Evolutionary conservation across 2,888 invertebrate species (phyloP).

Genomic region (Torymus auratus): DNA sequence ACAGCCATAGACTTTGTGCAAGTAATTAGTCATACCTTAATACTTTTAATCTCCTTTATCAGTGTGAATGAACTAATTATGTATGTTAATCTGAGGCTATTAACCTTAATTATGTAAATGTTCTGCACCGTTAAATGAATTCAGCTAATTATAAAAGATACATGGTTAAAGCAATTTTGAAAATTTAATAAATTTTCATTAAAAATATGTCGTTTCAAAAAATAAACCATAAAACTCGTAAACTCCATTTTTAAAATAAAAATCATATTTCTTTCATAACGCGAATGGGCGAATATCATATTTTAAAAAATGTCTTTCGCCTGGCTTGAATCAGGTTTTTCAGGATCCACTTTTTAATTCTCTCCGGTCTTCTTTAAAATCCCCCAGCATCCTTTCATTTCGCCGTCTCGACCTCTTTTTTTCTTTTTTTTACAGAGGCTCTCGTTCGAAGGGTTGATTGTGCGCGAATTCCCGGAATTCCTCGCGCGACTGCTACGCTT

Average conservation of each 20-base stretch:
- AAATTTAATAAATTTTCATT: too few relatives aligned
- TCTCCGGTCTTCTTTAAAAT: neutral
- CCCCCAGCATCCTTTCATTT: neutral
- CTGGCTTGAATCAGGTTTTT: neutral
- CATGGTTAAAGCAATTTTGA: too few relatives aligned
- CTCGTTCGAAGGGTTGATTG: slow-evolving; percentile 46
- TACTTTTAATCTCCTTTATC: neutral
- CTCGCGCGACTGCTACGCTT: slow-evolving; percentile 33
- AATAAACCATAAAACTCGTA: too few relatives aligned
- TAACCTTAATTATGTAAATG: slow-evolving; percentile 26
- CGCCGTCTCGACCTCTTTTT: neutral
- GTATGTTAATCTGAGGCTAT: slow-evolving; percentile 8
- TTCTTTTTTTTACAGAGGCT: slow-evolving; percentile 17
- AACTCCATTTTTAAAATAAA: too few relatives aligned
- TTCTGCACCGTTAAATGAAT: too few relatives aligned
- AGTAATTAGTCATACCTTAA: too few relatives aligned
- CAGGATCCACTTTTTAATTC: neutral
- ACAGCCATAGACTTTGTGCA: too few relatives aligned
- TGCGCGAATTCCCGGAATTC: slow-evolving; percentile 28
- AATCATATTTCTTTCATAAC: too few relatives aligned
- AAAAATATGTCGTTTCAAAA: too few relatives aligned
- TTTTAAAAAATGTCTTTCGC: neutral
- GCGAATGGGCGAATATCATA: too few relatives aligned
- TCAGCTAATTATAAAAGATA: neutral
- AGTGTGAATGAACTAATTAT: neutral